Evolutionary conservation across 2,113 vertebrate genomes (phyloP), one percentile per base, ranked within the genome.

Genomic region (Pachypanchax playfairii): DNA sequence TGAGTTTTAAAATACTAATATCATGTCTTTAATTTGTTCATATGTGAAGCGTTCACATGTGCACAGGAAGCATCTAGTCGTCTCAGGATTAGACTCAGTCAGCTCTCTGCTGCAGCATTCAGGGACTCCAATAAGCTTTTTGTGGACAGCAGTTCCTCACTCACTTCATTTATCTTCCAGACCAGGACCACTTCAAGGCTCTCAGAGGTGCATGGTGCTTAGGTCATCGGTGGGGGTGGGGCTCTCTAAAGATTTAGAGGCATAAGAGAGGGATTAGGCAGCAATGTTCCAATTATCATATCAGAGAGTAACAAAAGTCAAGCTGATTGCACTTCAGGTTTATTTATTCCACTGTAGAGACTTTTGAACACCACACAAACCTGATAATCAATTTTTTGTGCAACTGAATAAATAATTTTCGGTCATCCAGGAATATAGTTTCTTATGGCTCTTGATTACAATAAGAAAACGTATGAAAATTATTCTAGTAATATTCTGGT

Each of bases 91-190:
- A 73, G 28, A 60, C 29, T 41, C 56, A 62, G 46, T 47, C 12
- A 29, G 52, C 31, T 43, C 48, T 48, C 46, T 29, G 62, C 56
- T 13, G 63, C 55, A 70, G 53, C 10, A 59, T 70, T 57, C 59
- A 81, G 55, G 43, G 39, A 58, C 80, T 64, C 58, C 67, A 78
- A 57, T 88, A 79, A 86, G 72, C 80, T 75, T 51, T 46, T 22
- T 64, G 83, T 24, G 77, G 80, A 82, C 81, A 80, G 80, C 17
- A 18, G 53, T 50, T 86, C 66, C 44, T 49, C 64, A 52, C 52
- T 65, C 78, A 87, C 79, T 35, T 88, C 70, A 65, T 91, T 79
- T 76, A 79, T 88, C 77, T 81, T 79, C 26, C 51, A 63, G 77
- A 36, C 49, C 50, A 68, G 61, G 57, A 79, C 79, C 69, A 76